phyloP scores from a whole-genome alignment of 1,140 invertebrate genomes.

The Oncopodura yosiiana region DNA sequence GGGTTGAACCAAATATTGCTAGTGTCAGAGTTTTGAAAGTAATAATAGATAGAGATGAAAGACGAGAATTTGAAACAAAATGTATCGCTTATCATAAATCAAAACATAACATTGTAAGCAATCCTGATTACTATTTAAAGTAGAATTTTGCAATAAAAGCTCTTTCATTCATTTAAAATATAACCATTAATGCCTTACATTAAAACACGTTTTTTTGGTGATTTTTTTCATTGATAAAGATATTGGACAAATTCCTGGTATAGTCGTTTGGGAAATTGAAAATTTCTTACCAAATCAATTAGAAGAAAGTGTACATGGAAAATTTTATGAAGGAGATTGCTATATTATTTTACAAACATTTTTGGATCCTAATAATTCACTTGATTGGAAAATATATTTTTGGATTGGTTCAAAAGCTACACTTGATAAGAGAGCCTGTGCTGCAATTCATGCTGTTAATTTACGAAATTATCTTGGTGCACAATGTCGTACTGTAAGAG shows the following conservation, averaged over 20 bases:
- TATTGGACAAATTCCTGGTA: constrained; percentile 77
- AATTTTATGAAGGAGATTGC: constrained; percentile 98
- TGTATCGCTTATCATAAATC: no score
- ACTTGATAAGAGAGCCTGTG: constrained; percentile 94
- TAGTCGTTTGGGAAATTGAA: constrained; percentile 96
- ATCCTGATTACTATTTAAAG: no score
- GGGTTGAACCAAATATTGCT: no score
- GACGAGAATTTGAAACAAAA: no score
- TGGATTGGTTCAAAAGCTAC: constrained; percentile 97
- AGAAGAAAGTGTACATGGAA: constrained; percentile 82
- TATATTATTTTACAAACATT: constrained; percentile 93
- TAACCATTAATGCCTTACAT: no score
- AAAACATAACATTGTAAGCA: no score
- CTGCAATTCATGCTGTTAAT: constrained; percentile 98
- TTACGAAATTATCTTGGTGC: constrained; percentile 91
- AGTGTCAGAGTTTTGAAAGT: no score
- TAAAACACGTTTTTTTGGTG: no score
- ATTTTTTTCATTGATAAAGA: no score
- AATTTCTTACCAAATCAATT: constrained; percentile 94
- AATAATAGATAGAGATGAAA: no score
- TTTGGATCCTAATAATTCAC: constrained; percentile 65
- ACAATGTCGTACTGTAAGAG: constrained; percentile 88
- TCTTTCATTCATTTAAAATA: no score
- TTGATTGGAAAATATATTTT: constrained; percentile 94
- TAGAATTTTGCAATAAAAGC: no score